phyloP scores from a whole-genome alignment of 2,888 invertebrate species.

The Ennomos fuscantarius region DNA sequence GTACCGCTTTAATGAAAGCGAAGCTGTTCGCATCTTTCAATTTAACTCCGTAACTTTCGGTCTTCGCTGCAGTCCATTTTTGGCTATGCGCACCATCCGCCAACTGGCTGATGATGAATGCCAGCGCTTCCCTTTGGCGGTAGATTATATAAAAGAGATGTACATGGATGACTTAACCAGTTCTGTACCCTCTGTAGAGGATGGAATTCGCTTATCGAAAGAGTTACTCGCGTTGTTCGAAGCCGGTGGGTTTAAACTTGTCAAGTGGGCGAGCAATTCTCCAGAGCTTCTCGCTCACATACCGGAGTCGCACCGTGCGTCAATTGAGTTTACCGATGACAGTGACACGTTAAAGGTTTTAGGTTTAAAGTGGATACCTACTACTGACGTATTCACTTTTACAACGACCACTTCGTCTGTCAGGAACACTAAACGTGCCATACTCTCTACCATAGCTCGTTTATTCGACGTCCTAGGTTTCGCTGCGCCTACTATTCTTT shows the following conservation, averaged over 20 bases:
- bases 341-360: constrained; percentile 3
- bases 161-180: constrained; percentile 26
- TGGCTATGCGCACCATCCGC: constrained; percentile 24
- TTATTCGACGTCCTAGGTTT: constrained; percentile 32
- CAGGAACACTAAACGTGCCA: constrained; percentile 24
- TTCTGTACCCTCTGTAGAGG: background rate
- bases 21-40: constrained; percentile 6
- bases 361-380: constrained; percentile 7
- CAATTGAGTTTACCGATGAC: constrained; percentile 4
- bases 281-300: constrained; percentile 6
- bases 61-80: constrained; percentile 26
- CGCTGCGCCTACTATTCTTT: constrained; percentile 27
- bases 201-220: background rate
- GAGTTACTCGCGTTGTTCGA: constrained; percentile 30
- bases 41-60: constrained; percentile 33
- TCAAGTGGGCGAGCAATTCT: constrained; percentile 27
- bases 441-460: constrained; percentile 29
- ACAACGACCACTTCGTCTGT: background rate
- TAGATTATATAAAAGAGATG: background rate
- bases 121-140: constrained; percentile 1
- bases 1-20: constrained; percentile 24
- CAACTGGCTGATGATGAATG: constrained; percentile 18
- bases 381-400: constrained; percentile 5
- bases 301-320: constrained; percentile 14
- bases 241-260: constrained; percentile 22